Conservation (phyloP, 2,113 vertebrate genomes). For the Bubalus kerabau region DNA sequence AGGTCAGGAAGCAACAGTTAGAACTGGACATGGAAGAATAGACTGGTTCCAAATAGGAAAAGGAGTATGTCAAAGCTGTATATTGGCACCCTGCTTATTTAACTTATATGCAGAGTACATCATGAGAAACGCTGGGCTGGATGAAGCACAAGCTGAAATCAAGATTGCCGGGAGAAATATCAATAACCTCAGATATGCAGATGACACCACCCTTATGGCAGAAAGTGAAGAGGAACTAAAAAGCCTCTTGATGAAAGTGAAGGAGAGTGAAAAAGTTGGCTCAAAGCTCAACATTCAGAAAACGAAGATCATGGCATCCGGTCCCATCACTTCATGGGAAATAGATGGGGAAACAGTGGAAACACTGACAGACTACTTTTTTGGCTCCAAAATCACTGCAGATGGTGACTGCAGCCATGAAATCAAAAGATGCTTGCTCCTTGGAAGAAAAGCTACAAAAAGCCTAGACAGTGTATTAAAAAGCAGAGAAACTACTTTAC, state of each 20-base stretch:
- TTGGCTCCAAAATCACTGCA: background rate
- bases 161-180: background rate
- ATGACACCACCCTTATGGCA: background rate
- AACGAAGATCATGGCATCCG: rapidly evolving
- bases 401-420: background rate
- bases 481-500: background rate
- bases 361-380: background rate
- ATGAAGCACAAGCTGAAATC: background rate
- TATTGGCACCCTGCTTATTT: background rate
- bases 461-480: background rate
- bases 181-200: background rate
- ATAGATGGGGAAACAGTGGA: background rate
- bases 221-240: background rate
- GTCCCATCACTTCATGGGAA: background rate
- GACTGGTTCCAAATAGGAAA: background rate
- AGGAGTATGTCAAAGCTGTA: background rate
- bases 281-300: background rate
- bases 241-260: background rate
- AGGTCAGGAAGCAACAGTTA: background rate
- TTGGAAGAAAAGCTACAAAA: background rate
- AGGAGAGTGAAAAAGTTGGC: background rate
- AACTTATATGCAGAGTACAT: background rate
- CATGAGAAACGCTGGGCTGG: background rate
- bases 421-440: background rate
- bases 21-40: background rate